A percentile compares a stretch with the other conserved stretches of the same genome.
These are phyloP conservation scores for Drosophila subpulchrella DNA, from an alignment of 1,140 invertebrate genomes.

Conservation along the genomic window DNA sequence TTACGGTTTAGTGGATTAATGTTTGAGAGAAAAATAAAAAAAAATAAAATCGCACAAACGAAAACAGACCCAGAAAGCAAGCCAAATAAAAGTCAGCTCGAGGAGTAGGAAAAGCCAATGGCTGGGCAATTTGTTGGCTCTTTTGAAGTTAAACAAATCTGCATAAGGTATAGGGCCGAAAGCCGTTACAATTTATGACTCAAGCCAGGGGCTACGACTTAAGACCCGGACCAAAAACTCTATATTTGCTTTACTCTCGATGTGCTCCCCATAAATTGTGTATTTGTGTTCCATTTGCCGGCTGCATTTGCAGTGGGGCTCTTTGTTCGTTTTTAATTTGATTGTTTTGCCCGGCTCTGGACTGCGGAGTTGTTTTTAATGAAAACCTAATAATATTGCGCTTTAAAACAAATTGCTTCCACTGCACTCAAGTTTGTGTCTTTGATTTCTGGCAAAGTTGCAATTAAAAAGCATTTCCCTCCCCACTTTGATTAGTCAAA, in stretches of 20 bases:
- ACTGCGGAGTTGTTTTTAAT: conserved; percentile 32
- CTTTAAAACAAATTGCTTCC: conserved; percentile 62
- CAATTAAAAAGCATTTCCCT: conserved; percentile 62
- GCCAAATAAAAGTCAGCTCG: conserved; percentile 31
- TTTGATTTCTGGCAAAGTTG: conserved; percentile 45
- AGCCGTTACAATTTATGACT: conserved; percentile 76
- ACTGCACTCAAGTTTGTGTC: conserved; percentile 23
- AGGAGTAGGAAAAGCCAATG: conserved; percentile 22
- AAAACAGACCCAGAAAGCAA: conserved; percentile 12
- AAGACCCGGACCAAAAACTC: conserved; percentile 10
- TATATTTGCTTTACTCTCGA: conserved; percentile 59
- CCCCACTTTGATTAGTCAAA: conserved; percentile 32
- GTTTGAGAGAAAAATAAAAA: conserved; percentile 34
- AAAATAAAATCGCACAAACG: neutral
- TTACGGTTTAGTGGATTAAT: conserved; percentile 82
- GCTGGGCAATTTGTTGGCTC: conserved; percentile 67
- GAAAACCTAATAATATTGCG: conserved; percentile 56
- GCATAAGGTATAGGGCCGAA: conserved; percentile 69
- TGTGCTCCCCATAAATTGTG: conserved; percentile 64
- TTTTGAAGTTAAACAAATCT: conserved; percentile 81
- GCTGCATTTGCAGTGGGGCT: conserved; percentile 31
- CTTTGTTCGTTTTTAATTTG: conserved; percentile 51
- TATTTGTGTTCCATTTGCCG: conserved; percentile 46
- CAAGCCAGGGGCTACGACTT: conserved; percentile 24
- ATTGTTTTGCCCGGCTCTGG: conserved; percentile 35